phyloP scores from a whole-genome alignment of 2,888 invertebrate genomes.

The Xestoiulus laeticollis region DNA sequence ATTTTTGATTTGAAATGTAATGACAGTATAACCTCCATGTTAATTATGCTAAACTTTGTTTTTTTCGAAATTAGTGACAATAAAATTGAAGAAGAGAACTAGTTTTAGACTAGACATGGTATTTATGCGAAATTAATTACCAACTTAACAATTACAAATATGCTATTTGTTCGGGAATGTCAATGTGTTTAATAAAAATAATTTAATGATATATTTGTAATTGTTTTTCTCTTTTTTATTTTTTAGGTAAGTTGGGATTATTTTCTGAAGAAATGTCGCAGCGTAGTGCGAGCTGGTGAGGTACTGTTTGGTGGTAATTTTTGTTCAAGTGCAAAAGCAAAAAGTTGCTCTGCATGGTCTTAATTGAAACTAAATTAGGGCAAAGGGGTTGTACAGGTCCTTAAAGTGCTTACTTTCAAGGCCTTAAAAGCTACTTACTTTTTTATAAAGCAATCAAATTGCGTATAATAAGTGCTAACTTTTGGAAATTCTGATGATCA shows the following conservation, averaged over 20 bases:
- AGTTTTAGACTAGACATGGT: neutral
- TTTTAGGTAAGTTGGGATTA: conserved; percentile 25
- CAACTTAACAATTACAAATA: neutral
- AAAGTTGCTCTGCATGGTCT: neutral
- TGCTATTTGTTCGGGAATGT: neutral
- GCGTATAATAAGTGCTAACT: too few species aligned
- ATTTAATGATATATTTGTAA: conserved; percentile 20
- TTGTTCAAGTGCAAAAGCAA: neutral
- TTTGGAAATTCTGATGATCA: too few species aligned
- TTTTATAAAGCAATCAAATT: too few species aligned
- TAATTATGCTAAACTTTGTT: neutral
- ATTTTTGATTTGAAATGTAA: neutral
- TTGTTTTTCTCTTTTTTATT: neutral
- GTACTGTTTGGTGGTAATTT: neutral
- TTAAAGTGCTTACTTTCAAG: too few species aligned
- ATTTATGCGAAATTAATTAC: neutral
- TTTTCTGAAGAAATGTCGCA: neutral
- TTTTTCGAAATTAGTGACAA: neutral
- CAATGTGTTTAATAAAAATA: neutral
- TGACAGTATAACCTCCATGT: neutral
- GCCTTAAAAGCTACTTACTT: too few species aligned
- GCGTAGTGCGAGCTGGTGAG: neutral
- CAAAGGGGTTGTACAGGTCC: too few species aligned
- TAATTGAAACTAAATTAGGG: neutral
- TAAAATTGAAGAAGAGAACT: neutral